These are phyloP conservation scores for Eublepharis macularius DNA, from an alignment of 2,113 vertebrate genomes.

Conservation along the genomic window DNA sequence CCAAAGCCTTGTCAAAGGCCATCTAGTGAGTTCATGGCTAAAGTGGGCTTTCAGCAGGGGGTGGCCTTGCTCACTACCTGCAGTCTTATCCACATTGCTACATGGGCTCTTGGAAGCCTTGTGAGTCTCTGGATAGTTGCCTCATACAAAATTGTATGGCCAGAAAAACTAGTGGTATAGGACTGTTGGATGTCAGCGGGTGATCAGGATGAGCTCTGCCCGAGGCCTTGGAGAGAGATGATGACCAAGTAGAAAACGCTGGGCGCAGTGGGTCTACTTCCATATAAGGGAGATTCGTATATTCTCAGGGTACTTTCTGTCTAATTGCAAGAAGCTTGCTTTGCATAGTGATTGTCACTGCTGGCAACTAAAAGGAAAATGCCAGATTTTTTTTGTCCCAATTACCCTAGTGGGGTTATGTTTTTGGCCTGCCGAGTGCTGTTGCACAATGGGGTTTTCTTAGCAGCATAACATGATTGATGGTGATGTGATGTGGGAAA, in stretches of 20 bases:
- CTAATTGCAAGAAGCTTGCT: conserved; percentile 43
- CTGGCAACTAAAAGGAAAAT: conserved; percentile 49
- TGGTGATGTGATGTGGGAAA: conserved; percentile 20
- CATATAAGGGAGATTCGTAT: background rate
- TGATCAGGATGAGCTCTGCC: too few species aligned
- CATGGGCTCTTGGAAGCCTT: too few species aligned
- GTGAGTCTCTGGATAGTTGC: too few species aligned
- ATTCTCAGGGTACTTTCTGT: background rate
- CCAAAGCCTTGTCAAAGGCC: too few species aligned
- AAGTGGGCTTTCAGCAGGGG: too few species aligned
- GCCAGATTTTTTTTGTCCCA: conserved; percentile 24
- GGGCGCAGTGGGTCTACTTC: background rate
- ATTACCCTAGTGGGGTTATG: conserved; percentile 47
- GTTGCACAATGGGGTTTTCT: conserved; percentile 41
- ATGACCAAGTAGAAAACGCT: too few species aligned
- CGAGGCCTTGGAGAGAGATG: too few species aligned
- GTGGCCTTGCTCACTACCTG: too few species aligned
- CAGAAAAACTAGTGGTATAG: background rate
- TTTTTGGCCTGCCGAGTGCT: conserved; percentile 40
- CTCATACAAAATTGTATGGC: too few species aligned
- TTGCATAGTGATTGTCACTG: conserved; percentile 46
- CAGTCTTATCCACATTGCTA: too few species aligned
- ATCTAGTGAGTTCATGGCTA: too few species aligned
- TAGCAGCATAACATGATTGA: conserved; percentile 44
- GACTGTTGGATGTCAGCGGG: too few species aligned